Evolutionary conservation across 2,113 vertebrate species (phyloP).

Genomic region (Cricetomys ansorgei): DNA sequence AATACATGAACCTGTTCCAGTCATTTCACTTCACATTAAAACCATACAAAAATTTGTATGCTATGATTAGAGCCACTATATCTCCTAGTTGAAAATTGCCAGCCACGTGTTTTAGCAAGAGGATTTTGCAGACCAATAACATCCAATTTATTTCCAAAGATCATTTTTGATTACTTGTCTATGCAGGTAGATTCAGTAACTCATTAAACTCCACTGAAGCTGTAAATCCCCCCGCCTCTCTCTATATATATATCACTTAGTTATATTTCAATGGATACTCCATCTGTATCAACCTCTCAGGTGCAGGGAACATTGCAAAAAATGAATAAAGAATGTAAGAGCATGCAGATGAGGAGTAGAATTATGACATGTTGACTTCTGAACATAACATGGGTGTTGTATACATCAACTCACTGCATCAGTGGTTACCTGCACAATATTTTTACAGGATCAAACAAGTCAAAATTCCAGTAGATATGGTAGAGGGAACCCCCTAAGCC

Average conservation of each 20-base stretch:
- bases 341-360: background rate
- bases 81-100: background rate
- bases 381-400: background rate
- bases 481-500: too few species aligned
- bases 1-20: background rate
- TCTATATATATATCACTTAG: background rate
- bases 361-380: background rate
- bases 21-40: background rate
- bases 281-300: background rate
- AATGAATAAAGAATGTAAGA: background rate
- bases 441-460: background rate
- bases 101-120: background rate
- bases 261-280: background rate
- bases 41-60: background rate
- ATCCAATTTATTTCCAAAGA: background rate
- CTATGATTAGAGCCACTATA: background rate
- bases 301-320: background rate
- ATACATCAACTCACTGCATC: background rate
- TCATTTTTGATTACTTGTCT: conserved; percentile 44
- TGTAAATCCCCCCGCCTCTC: too few species aligned
- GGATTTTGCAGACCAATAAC: background rate
- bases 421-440: background rate
- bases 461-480: background rate
- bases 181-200: background rate
- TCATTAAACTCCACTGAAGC: background rate